Evolutionary conservation across 1,140 invertebrate species (phyloP), one percentile per base, ranked within the genome.

Genomic region (Dendrolimus punctatus): DNA sequence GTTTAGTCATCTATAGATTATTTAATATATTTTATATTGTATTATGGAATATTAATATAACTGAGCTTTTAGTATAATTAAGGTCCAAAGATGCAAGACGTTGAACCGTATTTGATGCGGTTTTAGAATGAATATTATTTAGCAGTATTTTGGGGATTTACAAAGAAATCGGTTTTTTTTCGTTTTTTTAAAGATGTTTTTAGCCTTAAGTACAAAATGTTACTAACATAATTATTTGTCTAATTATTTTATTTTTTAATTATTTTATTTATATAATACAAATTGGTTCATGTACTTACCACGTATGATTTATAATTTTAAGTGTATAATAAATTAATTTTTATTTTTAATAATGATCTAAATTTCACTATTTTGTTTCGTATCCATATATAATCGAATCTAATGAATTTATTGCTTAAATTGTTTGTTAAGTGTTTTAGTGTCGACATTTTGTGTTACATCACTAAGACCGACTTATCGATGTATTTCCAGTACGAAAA

Each of bases 241-340:
- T 60, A 55, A 55, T 53, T 48, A 58, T 61, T 62, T 58, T 50
- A 55, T 55, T 49, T 65, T 51, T 70, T 23, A 23, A 23, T 23
- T 23, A 23, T 23, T 23, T 23, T 79, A 75, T 76, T 71, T 80
- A 73, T 74, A 42, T 51, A 38, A 46, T 44, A 48, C 64, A 57
- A 64, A 74, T 79, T 80, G 78, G 76, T 77, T 76, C 70, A 80
- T 80, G 78, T 80, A 81, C 80, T 84, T 83, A 83, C 72, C 58
- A 37, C 64, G 61, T 23, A 23, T 23, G 23, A 23, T 23, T 23
- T 23, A 2, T 23, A 23, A 23, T 23, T 23, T 23, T 23, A 23
- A 23, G 23, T 23, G 23, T 23, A 23, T 23, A 23, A 23, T 23
- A 23, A 23, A 23, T 23, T 23, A 23, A 23, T 23, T 23, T 23